A percentile compares a stretch with the other conserved stretches of the same genome.
Evolutionary conservation across 2,797 vertebrate species (phyloP).

Genomic region (Lemur catta): DNA sequence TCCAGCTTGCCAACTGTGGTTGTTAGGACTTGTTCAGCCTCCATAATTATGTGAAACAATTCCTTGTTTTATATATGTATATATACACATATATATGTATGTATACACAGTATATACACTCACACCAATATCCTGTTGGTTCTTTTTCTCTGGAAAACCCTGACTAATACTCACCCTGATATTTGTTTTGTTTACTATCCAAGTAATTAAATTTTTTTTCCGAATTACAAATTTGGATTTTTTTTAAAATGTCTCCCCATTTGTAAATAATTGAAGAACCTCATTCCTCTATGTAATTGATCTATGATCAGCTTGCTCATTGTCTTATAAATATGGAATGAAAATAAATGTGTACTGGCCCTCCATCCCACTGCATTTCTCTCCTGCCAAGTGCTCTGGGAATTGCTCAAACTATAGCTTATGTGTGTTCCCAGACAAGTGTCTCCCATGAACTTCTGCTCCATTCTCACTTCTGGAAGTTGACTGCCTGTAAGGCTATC

Average conservation of each 20-base stretch:
- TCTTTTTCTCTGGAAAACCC: neutral
- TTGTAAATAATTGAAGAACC: neutral
- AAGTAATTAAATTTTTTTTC: neutral
- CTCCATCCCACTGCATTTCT: neutral
- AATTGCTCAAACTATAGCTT: neutral
- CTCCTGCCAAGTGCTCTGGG: neutral
- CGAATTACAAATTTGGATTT: neutral
- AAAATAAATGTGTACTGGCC: neutral
- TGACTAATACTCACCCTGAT: neutral
- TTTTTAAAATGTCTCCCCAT: neutral
- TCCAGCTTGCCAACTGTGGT: neutral
- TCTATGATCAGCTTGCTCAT: neutral
- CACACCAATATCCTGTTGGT: neutral
- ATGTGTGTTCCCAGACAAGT: neutral
- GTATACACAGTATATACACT: neutral
- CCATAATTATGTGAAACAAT: neutral
- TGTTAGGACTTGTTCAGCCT: neutral
- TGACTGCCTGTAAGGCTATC: neutral
- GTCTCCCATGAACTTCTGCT: neutral
- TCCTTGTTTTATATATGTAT: neutral
- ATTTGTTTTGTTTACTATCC: constrained; percentile 34
- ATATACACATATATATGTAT: neutral
- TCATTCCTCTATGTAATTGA: neutral
- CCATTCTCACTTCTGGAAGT: neutral
- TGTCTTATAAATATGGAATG: neutral